Evolutionary conservation across 2,113 vertebrate species (phyloP).

Genomic region (Lontra canadensis): DNA sequence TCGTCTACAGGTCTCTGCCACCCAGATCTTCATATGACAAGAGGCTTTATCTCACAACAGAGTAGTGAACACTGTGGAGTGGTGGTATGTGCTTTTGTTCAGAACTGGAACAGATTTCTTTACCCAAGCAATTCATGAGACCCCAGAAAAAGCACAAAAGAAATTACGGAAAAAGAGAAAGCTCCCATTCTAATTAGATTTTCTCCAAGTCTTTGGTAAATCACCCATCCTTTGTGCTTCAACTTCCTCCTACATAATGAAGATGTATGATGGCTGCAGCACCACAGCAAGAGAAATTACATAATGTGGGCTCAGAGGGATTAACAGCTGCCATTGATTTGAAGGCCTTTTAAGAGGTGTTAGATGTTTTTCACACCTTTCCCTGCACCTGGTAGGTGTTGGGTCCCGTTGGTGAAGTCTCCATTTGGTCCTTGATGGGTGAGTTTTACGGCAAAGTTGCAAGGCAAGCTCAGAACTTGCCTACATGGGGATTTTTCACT

Average conservation of each 20-base stretch:
- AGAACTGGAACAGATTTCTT: not conserved
- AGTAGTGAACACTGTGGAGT: not conserved
- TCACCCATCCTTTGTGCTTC: not conserved
- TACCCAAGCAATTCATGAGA: not conserved
- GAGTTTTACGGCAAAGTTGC: not conserved
- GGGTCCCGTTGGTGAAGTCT: not conserved
- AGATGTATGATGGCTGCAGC: not conserved
- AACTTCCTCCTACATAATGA: not conserved
- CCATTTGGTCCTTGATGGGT: not conserved
- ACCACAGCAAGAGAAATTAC: not conserved
- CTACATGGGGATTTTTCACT: not conserved
- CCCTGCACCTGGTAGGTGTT: not conserved
- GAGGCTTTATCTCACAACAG: not conserved
- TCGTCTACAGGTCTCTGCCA: not conserved
- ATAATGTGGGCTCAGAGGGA: not conserved
- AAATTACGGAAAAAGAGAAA: not conserved
- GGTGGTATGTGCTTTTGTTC: not conserved
- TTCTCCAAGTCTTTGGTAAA: not conserved
- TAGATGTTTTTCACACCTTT: constrained; percentile 47
- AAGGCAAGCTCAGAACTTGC: not conserved
- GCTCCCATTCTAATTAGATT: not conserved
- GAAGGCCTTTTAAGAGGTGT: constrained; percentile 44
- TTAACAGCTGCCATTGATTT: constrained; percentile 51
- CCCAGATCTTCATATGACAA: not conserved
- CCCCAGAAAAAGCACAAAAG: not conserved